Base-by-base conservation (phyloP, 2,113 vertebrate genomes). In the Pterophyllum scalare region DNA sequence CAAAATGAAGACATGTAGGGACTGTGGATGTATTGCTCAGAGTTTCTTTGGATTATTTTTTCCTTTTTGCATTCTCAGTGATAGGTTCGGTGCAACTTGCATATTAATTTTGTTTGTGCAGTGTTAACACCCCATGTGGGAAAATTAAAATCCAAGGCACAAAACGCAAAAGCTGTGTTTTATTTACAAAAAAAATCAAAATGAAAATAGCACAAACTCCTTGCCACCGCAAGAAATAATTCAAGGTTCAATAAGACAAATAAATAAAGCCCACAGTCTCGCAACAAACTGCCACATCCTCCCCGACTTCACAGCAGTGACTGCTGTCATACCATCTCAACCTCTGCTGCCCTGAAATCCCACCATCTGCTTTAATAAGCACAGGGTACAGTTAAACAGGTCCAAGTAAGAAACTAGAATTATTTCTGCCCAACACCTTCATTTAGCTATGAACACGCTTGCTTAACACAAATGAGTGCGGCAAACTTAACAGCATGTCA, bases 321-420 rank as follows among this genome's bases (percentile, higher is more conserved):
- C 26, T 72, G 11, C 67, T 72, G 67, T 72, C 67, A 28, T 31
- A 60, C 56, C 26, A 13, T 61, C 35, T 49, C 74, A 60, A 60
- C 61, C 28, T 67, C 40, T 56, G 57, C 72, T 60, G 28, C 61
- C 58, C 58, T 80, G 70, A 6, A 85, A 77, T 33, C 31, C 61
- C 74, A 38, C 64, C 80, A 79, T 78, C 81, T 76, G 60, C 59
- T 87, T 5, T 56, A 49, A 14, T 78, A 46, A 59, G 26, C 40
- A 43, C 15, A 7, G n/a, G 10, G 13, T 67, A 19, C 20, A 38
- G 75, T 35, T 22, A 72, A 81, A 79, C 75, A 82, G 52, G 52
- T 80, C 46, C 46, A 54, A 33, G 46, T 72, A 72, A 72, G 46
- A 72, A 6, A 52, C 65, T 20, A 28, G 10, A 43, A 52, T 7